These are phyloP conservation scores for Tridacna gigas DNA, from an alignment of 2,888 invertebrate species.

Conservation along the genomic window DNA sequence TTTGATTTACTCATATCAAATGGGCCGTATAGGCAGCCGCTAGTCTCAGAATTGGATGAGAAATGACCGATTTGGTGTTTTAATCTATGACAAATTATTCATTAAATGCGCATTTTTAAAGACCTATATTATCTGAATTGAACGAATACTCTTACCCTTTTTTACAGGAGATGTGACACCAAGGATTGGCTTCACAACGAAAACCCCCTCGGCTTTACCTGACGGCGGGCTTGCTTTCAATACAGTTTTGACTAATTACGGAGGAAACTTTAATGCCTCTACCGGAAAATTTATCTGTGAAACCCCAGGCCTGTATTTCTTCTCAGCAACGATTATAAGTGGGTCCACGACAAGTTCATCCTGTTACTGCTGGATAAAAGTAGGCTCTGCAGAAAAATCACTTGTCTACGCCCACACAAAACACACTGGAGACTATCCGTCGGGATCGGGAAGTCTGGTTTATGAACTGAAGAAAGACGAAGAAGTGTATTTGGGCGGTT, in stretches of 20 bases:
- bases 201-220: background rate
- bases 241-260: background rate
- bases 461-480: background rate
- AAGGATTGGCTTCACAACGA: background rate
- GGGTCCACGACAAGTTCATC: background rate
- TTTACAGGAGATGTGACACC: no score
- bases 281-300: conserved; percentile 3
- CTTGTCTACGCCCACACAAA: conserved; percentile 16
- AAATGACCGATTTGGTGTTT: no score
- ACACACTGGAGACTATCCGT: conserved; percentile 6
- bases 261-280: background rate
- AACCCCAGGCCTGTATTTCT: background rate
- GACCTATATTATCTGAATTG: no score
- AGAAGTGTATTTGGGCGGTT: background rate
- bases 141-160: no score
- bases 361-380: background rate
- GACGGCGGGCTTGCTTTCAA: background rate
- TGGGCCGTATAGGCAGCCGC: no score
- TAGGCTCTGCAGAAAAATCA: background rate
- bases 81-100: no score
- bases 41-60: no score
- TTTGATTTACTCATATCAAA: no score
- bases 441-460: background rate
- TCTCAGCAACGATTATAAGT: background rate
- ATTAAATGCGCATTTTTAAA: no score